Percentiles rank a stretch among this genome's conserved stretches.
phyloP scores from a whole-genome alignment of 2,888 invertebrate species.

The Drosophila quinaria region DNA sequence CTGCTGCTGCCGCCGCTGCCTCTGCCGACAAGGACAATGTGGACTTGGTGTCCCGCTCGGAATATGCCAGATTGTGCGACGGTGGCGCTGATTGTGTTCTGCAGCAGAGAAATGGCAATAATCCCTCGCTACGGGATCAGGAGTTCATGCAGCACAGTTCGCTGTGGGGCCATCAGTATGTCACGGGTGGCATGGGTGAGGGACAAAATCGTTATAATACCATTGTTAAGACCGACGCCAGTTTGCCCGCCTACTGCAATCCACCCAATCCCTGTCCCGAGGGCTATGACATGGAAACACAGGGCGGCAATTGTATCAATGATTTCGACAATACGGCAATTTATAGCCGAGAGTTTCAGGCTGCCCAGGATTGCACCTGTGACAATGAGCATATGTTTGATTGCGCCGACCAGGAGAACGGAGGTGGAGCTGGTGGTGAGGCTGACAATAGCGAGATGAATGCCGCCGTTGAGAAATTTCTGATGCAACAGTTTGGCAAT shows the following conservation, averaged over 20 bases:
- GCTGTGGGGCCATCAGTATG: conserved; percentile 91
- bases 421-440: conserved; percentile 49
- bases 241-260: conserved; percentile 98
- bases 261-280: conserved; percentile 99
- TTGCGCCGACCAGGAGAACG: conserved; percentile 89
- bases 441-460: conserved; percentile 84
- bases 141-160: conserved; percentile 94
- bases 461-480: conserved; percentile 89
- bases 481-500: conserved; percentile 86
- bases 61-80: conserved; percentile 91
- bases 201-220: conserved; percentile 83
- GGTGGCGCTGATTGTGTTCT: conserved; percentile 82
- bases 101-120: conserved; percentile 85
- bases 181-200: conserved; percentile 92
- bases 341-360: conserved; percentile 97
- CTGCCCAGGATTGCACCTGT: conserved; percentile 97
- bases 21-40: conserved; percentile 73
- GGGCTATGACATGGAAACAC: conserved; percentile 89
- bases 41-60: conserved; percentile 87
- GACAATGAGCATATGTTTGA: conserved; percentile 99
- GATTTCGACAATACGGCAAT: conserved; percentile 98
- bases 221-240: conserved; percentile 95
- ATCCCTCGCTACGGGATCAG: conserved; percentile 93
- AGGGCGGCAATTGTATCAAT: conserved; percentile 92
- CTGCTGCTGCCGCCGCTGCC: conserved; percentile 28